Evolutionary conservation across 1,140 invertebrate genomes (phyloP), one percentile per base, ranked within the genome.

Genomic region (Zaprionus africanus): DNA sequence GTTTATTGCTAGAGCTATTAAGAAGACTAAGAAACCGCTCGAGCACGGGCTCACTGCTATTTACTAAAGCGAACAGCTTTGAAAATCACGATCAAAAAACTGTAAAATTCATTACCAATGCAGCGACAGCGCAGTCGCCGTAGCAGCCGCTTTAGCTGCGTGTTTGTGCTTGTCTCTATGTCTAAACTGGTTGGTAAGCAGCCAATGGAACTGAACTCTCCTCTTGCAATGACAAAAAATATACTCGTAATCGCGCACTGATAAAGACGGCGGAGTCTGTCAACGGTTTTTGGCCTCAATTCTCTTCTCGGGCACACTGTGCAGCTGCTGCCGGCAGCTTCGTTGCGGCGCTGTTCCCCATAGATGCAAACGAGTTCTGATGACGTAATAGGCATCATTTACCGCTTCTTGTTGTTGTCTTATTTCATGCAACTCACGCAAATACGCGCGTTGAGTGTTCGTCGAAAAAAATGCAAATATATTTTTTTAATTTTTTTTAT

Each of bases 41-140:
- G 46, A 49, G 31, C 31, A 11, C 46, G 7, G 46, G 11, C 46
- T 22, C 17, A 46, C n/a, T 6, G 22, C 22, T 22, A 22, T 22
- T 22, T 22, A 22, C 22, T 22, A 22, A 22, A 22, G 22, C 22
- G 59, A 60, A 22, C 56, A 53, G 70, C 81, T 78, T 86, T 86
- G 84, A 90, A 90, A 90, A 91, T 90, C 87, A 90, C 87, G 88
- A 90, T 91, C 87, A 90, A 75, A 78, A 76, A 53, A 41, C 53
- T 62, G 71, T 63, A 67, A 91, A 80, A 79, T 87, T 83, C 83
- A 90, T 87, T 71, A 81, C 66, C 83, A 90, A 76, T 66, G 69
- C 59, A 75, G 34, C 22, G 71, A 28, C 58, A 26, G 64, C 41
- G 57, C 58, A 51, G 57, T 60, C n/a, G 38, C 51, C 19, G 57